Evolutionary conservation across 2,888 invertebrate genomes (phyloP), one percentile per base, ranked within the genome.

Genomic region (Chelonus formosanus): DNA sequence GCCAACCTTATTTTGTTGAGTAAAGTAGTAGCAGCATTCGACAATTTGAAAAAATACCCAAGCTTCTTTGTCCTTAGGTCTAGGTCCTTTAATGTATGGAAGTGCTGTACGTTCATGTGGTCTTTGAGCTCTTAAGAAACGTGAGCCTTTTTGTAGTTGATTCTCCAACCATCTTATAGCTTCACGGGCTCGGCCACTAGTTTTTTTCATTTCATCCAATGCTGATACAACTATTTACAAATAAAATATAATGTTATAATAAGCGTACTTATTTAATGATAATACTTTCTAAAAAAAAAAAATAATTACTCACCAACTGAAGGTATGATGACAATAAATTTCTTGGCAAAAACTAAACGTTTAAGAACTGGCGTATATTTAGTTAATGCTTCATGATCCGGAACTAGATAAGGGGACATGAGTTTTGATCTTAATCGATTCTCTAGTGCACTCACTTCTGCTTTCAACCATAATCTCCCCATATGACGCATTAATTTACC

Each of bases 141-240:
- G 88, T 75, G 95, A 95, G 7, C 97, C 97, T 70, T 91, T 90
- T 73, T 91, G 90, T 71, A 97, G 90, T 80, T 96, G 95, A 45
- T 89, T 86, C 84, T 97, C 97, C 71, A 97, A 86, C 96, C 96
- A 97, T 73, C 97, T 92, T 67, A 96, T 97, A 3, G 95, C 95
- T 81, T 96, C 95, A 60, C 97, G 89, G 0, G 96, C 96, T 70
- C 91, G 89, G 71, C 90, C 90, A 76, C 92, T 92, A 73, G 92
- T 92, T 68, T 93, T 92, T 86, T 97, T 97, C 76, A 95, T 85
- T 75, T 94, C 92, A 83, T 97, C 97, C 81, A 97, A 85, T 70
- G 93, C 93, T 75, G 93, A 94, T 65, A 97, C 89, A 71, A 96
- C 96, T 96, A 85, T 7, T 87, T 87, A 76, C 76, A 52, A 10